Percentiles rank a stretch among this genome's conserved stretches.
These are phyloP conservation scores for Cryptus viduatorius DNA, from an alignment of 2,888 invertebrate species.

Conservation along the genomic window DNA sequence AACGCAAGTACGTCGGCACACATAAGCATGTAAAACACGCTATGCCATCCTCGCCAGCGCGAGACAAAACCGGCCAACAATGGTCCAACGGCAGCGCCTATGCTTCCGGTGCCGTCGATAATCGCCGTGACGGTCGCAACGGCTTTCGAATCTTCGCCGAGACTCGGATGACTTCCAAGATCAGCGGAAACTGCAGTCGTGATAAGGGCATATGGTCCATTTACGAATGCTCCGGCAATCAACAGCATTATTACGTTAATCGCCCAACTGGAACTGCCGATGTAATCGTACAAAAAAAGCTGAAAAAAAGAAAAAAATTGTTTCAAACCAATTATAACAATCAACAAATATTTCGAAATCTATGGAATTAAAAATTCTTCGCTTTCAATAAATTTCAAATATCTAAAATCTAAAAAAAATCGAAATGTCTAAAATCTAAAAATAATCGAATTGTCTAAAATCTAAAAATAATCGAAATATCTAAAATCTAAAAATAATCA, in stretches of 20 bases:
- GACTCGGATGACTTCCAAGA: constrained; percentile 94
- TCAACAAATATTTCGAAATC: neutral
- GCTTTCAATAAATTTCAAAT: neutral
- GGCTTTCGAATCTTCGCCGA: constrained; percentile 94
- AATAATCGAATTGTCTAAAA: neutral
- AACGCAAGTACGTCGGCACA: constrained; percentile 92
- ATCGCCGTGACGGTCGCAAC: constrained; percentile 99
- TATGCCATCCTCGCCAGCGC: constrained; percentile 89
- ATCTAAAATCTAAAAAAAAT: neutral
- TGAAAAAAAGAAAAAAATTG: constrained; percentile 80
- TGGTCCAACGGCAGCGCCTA: constrained; percentile 97
- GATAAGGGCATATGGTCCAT: constrained; percentile 98
- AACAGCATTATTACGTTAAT: constrained; percentile 90
- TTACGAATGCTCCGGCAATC: constrained; percentile 93
- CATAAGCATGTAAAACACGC: constrained; percentile 97
- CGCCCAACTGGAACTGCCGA: constrained; percentile 88
- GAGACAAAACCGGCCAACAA: constrained; percentile 94
- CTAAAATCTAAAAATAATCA: neutral
- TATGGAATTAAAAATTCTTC: neutral
- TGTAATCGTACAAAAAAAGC: constrained; percentile 92
- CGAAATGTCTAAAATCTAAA: neutral
- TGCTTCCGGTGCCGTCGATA: constrained; percentile 98
- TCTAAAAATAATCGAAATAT: neutral
- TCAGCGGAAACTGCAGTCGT: constrained; percentile 98
- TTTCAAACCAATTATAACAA: neutral